These are phyloP conservation scores for Pelochelys cantorii DNA, from an alignment of 2,797 vertebrate species.

Conservation along the genomic window DNA sequence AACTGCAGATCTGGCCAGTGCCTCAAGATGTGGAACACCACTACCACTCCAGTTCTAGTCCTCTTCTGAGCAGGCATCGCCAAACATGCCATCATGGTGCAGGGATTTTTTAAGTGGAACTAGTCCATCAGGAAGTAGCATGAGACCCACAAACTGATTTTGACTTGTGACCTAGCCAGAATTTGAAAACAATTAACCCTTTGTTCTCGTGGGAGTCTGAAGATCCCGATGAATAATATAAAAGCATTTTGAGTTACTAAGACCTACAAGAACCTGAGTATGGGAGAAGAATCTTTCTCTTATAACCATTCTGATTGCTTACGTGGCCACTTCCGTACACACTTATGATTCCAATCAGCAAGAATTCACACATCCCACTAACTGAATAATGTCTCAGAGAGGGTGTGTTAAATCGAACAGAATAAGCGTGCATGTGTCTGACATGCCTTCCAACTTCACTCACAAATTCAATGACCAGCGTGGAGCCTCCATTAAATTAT, in stretches of 20 bases:
- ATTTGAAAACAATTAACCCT: background rate
- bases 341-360: background rate
- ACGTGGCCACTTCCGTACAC: background rate
- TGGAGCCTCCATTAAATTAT: background rate
- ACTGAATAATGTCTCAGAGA: background rate
- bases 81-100: fast-evolving
- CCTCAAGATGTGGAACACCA: background rate
- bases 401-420: background rate
- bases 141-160: background rate
- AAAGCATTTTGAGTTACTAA: background rate
- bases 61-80: background rate
- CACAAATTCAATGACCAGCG: background rate
- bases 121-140: background rate
- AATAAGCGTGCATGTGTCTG: fast-evolving
- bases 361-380: background rate
- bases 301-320: background rate
- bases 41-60: background rate
- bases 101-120: fast-evolving
- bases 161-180: background rate
- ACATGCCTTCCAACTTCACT: background rate
- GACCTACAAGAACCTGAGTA: background rate
- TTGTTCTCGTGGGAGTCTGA: background rate
- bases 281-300: background rate
- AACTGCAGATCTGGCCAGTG: background rate
- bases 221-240: background rate